Evolutionary conservation across 2,113 vertebrate genomes (phyloP).

Genomic region (Morone chrysops): DNA sequence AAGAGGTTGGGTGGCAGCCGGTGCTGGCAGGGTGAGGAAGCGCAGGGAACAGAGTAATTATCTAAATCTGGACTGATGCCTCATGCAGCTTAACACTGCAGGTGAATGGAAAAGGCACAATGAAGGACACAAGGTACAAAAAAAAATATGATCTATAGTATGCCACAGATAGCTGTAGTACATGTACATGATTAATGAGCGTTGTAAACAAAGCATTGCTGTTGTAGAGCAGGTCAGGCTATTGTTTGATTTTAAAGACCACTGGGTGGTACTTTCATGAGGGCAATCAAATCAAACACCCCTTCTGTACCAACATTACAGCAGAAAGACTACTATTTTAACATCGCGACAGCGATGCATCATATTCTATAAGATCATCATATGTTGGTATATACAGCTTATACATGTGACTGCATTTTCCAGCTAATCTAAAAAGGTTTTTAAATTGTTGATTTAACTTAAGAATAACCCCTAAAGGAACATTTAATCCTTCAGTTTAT

Average conservation of each 20-base stretch:
- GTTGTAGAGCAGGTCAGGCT: background rate
- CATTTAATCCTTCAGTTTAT: too few species aligned
- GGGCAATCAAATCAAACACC: background rate
- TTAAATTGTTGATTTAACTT: too few species aligned
- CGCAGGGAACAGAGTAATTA: constrained; percentile 24
- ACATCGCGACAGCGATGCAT: too few species aligned
- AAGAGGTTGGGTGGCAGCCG: background rate
- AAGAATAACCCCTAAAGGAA: too few species aligned
- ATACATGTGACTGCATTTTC: too few species aligned
- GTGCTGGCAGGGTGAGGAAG: constrained; percentile 26
- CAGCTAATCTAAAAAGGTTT: too few species aligned
- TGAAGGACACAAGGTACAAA: constrained; percentile 23
- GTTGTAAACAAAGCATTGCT: background rate
- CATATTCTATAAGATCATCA: too few species aligned
- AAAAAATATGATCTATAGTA: background rate
- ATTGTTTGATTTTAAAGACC: constrained; percentile 3
- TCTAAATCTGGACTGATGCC: constrained; percentile 18
- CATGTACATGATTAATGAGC: background rate
- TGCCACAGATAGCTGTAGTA: background rate
- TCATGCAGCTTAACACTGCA: constrained; percentile 13
- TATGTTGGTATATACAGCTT: too few species aligned
- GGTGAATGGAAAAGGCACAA: constrained; percentile 27
- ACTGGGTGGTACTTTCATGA: background rate
- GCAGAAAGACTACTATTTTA: background rate
- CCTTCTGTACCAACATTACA: too few species aligned